These are phyloP conservation scores for Cynopterus sphinx DNA, from an alignment of 2,797 vertebrate genomes.

Conservation along the genomic window DNA sequence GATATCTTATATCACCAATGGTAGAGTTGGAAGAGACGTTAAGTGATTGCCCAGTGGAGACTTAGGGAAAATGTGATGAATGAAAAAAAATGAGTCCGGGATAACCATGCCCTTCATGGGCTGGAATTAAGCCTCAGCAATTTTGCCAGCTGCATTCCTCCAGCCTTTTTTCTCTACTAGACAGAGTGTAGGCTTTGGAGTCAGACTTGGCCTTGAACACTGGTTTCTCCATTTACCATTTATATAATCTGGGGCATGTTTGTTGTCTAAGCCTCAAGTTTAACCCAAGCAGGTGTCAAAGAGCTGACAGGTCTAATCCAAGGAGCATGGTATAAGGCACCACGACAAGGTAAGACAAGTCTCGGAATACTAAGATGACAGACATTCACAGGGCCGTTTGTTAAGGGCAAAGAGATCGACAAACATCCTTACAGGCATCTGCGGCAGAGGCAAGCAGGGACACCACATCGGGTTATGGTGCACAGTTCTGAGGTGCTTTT, in stretches of 20 bases:
- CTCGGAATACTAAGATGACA: background rate
- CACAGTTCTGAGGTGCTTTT: background rate
- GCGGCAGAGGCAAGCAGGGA: background rate
- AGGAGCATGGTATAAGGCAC: background rate
- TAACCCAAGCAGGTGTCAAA: conserved; percentile 17
- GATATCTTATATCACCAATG: background rate
- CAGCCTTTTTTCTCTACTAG: background rate
- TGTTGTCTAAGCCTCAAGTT: background rate
- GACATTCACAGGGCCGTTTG: background rate
- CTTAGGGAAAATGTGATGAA: conserved; percentile 3
- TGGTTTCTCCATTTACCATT: background rate
- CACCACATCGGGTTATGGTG: background rate
- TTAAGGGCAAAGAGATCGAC: background rate
- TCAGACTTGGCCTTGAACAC: background rate
- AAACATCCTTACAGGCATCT: background rate
- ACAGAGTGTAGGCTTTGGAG: background rate
- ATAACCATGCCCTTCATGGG: background rate
- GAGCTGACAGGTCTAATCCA: background rate
- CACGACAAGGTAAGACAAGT: background rate
- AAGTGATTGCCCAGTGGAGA: background rate
- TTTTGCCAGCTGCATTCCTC: background rate
- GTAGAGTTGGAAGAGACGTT: background rate
- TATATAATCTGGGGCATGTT: background rate
- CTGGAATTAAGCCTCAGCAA: background rate
- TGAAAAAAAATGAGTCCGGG: background rate